phyloP scores from a whole-genome alignment of 2,797 vertebrate genomes.

The Poecile montanus region DNA sequence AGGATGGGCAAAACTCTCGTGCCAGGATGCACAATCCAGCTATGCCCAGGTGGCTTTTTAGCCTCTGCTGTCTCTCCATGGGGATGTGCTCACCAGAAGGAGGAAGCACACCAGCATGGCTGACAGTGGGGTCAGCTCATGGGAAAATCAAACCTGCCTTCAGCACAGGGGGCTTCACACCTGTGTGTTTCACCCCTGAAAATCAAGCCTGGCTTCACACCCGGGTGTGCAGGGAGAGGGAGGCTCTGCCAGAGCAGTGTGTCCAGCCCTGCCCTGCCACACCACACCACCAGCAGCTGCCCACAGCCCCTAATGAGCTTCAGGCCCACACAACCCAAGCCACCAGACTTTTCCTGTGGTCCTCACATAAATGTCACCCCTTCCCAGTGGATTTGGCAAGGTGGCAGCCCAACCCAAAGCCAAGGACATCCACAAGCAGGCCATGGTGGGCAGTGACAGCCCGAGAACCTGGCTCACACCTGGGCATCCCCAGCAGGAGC shows the following conservation, averaged over 20 bases:
- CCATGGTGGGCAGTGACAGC: not conserved
- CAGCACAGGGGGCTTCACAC: not conserved
- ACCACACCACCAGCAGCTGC: not conserved
- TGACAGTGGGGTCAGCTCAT: not conserved
- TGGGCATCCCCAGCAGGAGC: not conserved
- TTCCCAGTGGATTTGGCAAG: not conserved
- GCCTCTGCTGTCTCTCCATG: not conserved
- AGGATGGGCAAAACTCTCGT: not conserved
- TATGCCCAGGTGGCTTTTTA: not conserved
- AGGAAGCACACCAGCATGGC: not conserved
- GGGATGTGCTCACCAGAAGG: not conserved
- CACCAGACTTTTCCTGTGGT: not conserved
- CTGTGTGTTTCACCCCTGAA: too few species aligned
- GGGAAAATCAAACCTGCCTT: not conserved
- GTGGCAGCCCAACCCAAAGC: not conserved
- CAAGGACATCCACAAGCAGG: not conserved
- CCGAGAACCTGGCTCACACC: rapidly evolving
- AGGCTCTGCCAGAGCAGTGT: rapidly evolving
- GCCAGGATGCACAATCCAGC: not conserved
- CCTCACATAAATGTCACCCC: not conserved
- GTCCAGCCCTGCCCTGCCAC: not conserved
- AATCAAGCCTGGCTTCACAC: too few species aligned
- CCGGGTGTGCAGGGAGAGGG: not conserved
- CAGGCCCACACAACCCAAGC: not conserved
- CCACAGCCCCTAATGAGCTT: rapidly evolving